Conservation (phyloP, 2,113 vertebrate species). For the western clawed frog (Xenopus tropicalis) region DNA sequence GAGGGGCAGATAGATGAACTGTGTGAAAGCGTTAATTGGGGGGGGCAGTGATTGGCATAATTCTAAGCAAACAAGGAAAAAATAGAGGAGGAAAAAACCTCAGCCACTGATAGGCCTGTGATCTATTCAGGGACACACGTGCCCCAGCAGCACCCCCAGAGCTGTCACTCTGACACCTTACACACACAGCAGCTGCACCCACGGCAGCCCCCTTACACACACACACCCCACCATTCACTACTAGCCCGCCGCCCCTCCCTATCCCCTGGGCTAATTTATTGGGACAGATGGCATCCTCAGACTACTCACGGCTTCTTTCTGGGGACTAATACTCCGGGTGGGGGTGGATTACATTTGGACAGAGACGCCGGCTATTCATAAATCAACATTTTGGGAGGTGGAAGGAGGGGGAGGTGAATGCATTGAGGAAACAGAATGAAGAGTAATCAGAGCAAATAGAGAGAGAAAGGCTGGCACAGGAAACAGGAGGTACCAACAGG, state of each 20-base stretch:
- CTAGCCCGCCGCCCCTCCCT: constrained; percentile 7
- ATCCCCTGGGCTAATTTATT: constrained; percentile 17
- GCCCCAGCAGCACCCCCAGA: neutral
- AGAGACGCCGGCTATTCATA: constrained; percentile 12
- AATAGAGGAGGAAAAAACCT: too few relatives aligned
- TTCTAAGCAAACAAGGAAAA: too few relatives aligned
- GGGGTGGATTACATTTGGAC: neutral
- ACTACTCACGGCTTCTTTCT: constrained; percentile 10
- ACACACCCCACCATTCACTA: too few relatives aligned
- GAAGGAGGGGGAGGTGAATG: neutral
- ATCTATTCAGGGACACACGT: constrained; percentile 27
- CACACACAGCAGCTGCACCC: neutral
- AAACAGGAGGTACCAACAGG: neutral
- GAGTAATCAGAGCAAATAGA: neutral
- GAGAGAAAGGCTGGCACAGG: neutral
- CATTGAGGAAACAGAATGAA: neutral
- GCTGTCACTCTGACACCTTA: constrained; percentile 2
- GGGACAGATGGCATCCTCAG: constrained; percentile 34
- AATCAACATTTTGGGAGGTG: neutral
- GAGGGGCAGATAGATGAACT: too few relatives aligned
- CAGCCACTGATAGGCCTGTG: too few relatives aligned
- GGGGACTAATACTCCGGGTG: constrained; percentile 17
- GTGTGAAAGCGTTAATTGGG: too few relatives aligned
- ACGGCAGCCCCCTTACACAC: neutral
- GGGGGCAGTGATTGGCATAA: too few relatives aligned